A percentile compares a stretch with the other conserved stretches of the same genome.
These are phyloP conservation scores for Knipowitschia caucasica DNA, from an alignment of 2,797 vertebrate genomes.

Conservation along the genomic window DNA sequence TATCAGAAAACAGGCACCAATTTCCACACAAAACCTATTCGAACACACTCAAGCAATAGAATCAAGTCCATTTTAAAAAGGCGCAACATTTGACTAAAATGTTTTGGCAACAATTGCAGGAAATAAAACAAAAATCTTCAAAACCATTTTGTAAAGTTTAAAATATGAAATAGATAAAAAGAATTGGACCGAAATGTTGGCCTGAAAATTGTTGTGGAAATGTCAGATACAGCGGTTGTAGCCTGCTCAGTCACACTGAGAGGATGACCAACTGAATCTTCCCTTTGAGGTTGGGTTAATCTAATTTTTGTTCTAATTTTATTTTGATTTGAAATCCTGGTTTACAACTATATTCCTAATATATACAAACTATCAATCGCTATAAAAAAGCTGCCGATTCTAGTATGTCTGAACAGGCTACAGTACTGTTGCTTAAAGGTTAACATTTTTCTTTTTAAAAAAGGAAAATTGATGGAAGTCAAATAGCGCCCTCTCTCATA, in stretches of 20 bases:
- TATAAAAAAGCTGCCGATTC: background rate
- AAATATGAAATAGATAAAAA: background rate
- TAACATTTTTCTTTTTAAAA: background rate
- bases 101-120: constrained; percentile 21
- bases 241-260: background rate
- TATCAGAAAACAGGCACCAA: constrained; percentile 6
- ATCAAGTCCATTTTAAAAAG: background rate
- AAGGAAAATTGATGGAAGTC: background rate
- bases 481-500: constrained; percentile 1
- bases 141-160: background rate
- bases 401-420: background rate
- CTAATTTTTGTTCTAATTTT: background rate
- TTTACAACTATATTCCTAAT: too few species aligned
- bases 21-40: constrained; percentile 21
- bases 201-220: too few species aligned
- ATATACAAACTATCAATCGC: background rate
- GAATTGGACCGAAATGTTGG: background rate
- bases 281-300: background rate
- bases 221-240: background rate
- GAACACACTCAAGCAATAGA: constrained; percentile 20
- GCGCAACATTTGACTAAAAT: background rate
- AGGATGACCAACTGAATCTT: background rate
- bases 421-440: background rate
- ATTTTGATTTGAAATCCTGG: too few species aligned
- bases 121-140: background rate